Base-by-base conservation (phyloP, 2,888 invertebrate genomes). In the Zygaena filipendulae region DNA sequence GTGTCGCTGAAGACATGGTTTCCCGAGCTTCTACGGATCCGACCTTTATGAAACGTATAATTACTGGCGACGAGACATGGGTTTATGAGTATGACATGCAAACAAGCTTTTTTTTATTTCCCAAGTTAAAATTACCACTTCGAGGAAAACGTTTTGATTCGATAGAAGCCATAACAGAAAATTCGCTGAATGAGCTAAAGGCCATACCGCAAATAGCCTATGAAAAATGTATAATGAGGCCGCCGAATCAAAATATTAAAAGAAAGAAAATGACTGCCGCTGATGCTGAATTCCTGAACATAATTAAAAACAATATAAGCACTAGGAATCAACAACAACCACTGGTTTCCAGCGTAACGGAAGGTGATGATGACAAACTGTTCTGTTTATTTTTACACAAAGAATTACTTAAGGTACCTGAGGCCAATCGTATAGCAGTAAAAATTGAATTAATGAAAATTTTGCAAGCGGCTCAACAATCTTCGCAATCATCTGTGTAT, bases 401-500 rank as follows among this genome's bases (percentile, higher is more conserved):
- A 27, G 26, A 18, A 27, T 28, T 36, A 20, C 22, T 29, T 24
- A 32, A 32, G 26, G 32, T 28, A 30, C 35, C 32, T 12, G 29
- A 35, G 29, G 32, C 13, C 25, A 35, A 29, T 29, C 25, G 35
- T 9, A 29, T 35, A 26, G 29, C 23, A 35, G 29, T 27, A 29
- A 35, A 35, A 35, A 35, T 35, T 32, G 35, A 35, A 33, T 30
- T 33, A 26, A 33, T 36, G 32, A 33, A 30, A 33, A 28, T 23
- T 28, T 28, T 36, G 27, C 28, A 36, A 36, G 33, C 26, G 25
- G 26, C 32, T 27, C 30, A 30, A 30, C 25, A 24, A 28, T 25
- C 21, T 25, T 25, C 21, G 20, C 32, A 23, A 21, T 28, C 32
- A 25, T 30, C 30, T 34, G 19, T 27, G 23, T 25, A 29, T 29